Conservation (phyloP, 92 coral and sea anemone genomes). For the Actinernus sp. region DNA sequence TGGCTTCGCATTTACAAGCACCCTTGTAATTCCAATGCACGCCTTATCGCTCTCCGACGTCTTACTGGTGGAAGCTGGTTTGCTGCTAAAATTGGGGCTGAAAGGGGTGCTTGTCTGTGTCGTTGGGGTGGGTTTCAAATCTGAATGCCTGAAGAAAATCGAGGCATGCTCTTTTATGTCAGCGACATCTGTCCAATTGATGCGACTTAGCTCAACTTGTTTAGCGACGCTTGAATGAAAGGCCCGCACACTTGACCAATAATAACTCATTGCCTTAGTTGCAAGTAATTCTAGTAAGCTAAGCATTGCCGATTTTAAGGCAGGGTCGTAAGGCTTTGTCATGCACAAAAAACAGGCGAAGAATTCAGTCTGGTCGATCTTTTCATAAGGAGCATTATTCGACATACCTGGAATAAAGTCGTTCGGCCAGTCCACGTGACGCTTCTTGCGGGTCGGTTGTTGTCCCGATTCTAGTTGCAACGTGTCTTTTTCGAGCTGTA, state of each 20-base stretch:
- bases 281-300: not conserved
- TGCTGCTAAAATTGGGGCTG: too few relatives aligned
- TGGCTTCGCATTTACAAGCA: too few relatives aligned
- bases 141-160: conserved; percentile 21
- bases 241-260: conserved; percentile 30
- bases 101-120: too few relatives aligned
- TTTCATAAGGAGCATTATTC: conserved; percentile 11
- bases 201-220: conserved; percentile 19
- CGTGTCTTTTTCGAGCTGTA: conserved; percentile 3
- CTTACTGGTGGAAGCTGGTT: too few relatives aligned
- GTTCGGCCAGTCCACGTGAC: not conserved
- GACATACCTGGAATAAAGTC: conserved; percentile 8
- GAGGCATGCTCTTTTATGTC: conserved; percentile 8
- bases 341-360: conserved; percentile 19
- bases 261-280: conserved; percentile 24
- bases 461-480: not conserved
- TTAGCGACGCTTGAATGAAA: conserved; percentile 18
- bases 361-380: conserved; percentile 18
- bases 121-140: not conserved
- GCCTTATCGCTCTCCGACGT: too few relatives aligned
- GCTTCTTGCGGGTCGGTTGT: not conserved
- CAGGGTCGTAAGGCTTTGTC: conserved; percentile 2
- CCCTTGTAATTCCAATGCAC: too few relatives aligned
- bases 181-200: conserved; percentile 7
- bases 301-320: conserved; percentile 11